A percentile compares a stretch with the other conserved stretches of the same genome.
Evolutionary conservation across 1,140 invertebrate species (phyloP).

Genomic region (Bombus pascuorum): DNA sequence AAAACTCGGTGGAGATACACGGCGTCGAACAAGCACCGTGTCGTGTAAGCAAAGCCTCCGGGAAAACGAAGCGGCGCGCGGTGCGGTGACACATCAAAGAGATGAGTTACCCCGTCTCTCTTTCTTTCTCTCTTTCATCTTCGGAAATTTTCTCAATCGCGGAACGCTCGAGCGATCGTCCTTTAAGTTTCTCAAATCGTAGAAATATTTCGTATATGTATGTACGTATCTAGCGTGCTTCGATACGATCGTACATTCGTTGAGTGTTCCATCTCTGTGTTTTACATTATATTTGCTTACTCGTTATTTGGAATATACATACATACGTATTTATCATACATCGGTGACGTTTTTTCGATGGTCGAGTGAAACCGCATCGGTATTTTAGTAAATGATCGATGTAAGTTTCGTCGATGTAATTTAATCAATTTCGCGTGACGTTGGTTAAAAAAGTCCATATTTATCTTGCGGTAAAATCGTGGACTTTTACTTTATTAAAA

Average conservation of each 20-base stretch:
- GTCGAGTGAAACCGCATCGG: neutral
- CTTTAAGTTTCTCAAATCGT: neutral
- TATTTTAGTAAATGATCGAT: neutral
- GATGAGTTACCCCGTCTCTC: neutral
- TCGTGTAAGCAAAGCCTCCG: constrained; percentile 29
- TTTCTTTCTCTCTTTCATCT: no score
- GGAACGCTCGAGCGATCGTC: neutral
- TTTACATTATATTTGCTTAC: neutral
- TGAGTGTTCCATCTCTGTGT: neutral
- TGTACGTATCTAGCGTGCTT: neutral
- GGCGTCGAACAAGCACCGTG: constrained; percentile 2
- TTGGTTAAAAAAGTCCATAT: no score
- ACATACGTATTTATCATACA: neutral
- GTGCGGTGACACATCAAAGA: constrained; percentile 44
- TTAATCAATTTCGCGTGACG: no score
- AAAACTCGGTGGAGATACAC: constrained; percentile 30
- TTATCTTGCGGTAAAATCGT: no score
- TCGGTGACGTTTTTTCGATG: neutral
- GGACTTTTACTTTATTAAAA: no score
- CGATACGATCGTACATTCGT: neutral
- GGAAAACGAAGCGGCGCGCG: constrained; percentile 28
- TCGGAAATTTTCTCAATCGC: constrained; percentile 54
- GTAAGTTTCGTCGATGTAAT: no score
- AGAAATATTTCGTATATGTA: neutral
- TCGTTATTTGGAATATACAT: neutral